These are phyloP conservation scores for Drosophila athabasca DNA, from an alignment of 1,140 invertebrate species.

Conservation along the genomic window DNA sequence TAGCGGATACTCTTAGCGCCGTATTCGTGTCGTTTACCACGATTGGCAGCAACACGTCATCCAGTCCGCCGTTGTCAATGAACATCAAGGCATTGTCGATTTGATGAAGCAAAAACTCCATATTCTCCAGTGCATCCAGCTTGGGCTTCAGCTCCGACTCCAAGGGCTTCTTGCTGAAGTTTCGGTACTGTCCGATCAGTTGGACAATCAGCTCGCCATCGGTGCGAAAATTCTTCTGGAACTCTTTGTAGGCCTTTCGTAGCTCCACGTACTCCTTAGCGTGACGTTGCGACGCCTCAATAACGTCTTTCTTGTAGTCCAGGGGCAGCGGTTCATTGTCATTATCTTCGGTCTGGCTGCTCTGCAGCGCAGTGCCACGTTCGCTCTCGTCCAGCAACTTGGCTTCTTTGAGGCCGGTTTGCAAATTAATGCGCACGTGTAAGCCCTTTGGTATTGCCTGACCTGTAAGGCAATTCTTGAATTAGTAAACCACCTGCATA, in stretches of 20 bases:
- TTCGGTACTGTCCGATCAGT: conserved; percentile 86
- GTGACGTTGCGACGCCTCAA: conserved; percentile 76
- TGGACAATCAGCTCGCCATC: conserved; percentile 88
- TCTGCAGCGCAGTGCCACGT: conserved; percentile 61
- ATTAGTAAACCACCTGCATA: background rate
- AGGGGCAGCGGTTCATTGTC: conserved; percentile 39
- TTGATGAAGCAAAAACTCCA: conserved; percentile 91
- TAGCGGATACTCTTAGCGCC: conserved; percentile 85
- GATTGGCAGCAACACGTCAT: conserved; percentile 87
- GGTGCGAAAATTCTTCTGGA: conserved; percentile 86
- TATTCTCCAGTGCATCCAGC: conserved; percentile 86
- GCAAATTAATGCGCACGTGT: conserved; percentile 89
- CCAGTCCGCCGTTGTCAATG: conserved; percentile 87
- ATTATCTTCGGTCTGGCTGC: conserved; percentile 26
- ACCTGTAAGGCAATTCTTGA: conserved; percentile 83
- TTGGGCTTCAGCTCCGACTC: conserved; percentile 83
- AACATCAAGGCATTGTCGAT: conserved; percentile 91
- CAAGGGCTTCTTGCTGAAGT: conserved; percentile 63
- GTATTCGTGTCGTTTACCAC: conserved; percentile 87
- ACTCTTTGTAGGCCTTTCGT: conserved; percentile 86
- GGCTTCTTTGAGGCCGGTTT: conserved; percentile 89
- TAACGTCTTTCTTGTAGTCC: conserved; percentile 63
- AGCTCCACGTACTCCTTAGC: conserved; percentile 86
- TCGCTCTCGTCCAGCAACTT: conserved; percentile 87
- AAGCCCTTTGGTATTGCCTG: conserved; percentile 89